Base-by-base conservation (phyloP, 2,113 vertebrate species). In the Machaerirhynchus nigripectus region DNA sequence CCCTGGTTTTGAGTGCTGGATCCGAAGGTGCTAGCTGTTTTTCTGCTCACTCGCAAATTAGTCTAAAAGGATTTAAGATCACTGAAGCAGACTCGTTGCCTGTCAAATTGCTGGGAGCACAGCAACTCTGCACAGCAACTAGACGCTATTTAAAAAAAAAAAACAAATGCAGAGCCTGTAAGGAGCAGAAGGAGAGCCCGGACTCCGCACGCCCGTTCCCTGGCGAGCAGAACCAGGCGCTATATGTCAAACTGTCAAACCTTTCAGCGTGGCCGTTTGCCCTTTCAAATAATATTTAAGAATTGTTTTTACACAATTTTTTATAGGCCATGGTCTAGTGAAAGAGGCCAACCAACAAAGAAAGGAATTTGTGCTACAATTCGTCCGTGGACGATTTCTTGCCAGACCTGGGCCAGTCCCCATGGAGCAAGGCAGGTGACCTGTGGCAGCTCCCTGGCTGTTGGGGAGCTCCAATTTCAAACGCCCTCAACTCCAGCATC, bases 241-340 rank as follows among this genome's bases (percentile, higher is more conserved):
- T 97, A 95, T 97, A 98, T 96, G 98, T 98, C 97, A 98, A 98
- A 97, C 97, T 98, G 98, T 98, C 98, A 97, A 97, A 97, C 97
- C 97, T 98, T 98, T 98, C 97, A 98, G 96, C 80, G 35, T 97
- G 97, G 97, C 97, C 96, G 84, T 97, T 98, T 98, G 97, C 97
- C 98, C 97, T 98, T 98, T 98, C 97, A 97, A 98, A 98, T 98
- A 98, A 98, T 98, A 98, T 98, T 98, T 98, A 96, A 98, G 98
- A 98, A 98, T 99, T 98, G 98, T 98, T 99, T 98, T 98, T 98
- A 98, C 93, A 91, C 97, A 97, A 97, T 98, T 98, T 98, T 98
- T 98, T 98, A 98, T 98, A 98, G 97, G 97, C 98, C 97, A 94
- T 97, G 98, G 98, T 98, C 98, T 97, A 97, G 96, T 95, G 97